Base-by-base conservation (phyloP, 2,113 vertebrate species). In the Raphicerus campestris region DNA sequence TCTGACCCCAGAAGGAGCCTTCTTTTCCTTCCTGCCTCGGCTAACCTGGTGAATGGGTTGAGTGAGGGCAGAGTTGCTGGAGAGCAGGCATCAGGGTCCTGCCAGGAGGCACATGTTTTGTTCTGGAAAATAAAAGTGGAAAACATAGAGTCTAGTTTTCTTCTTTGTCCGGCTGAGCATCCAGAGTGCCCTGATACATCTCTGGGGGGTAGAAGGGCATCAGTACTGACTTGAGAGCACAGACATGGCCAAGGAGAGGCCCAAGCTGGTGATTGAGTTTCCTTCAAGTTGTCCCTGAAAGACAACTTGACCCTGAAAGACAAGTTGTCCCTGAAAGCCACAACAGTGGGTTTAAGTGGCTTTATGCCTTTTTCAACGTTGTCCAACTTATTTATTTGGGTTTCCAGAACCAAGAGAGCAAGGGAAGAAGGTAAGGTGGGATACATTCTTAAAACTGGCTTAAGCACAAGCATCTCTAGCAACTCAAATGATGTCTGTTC, bases 121-220 rank as follows among this genome's bases (percentile, higher is more conserved):
- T 89, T 81, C 78, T 90, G 45, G 87, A 95, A 93, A 97, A 96
- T 97, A 97, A 96, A 97, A 81, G 53, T 28, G 87, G 66, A 58
- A 86, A 75, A 87, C 13, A 11, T 11, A 0, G n/a, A 42, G 15
- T 60, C 8, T 3, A 86, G 45, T 47, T 47, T 45, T 77, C 75
- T 89, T 91, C 82, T 86, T 77, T 63, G 20, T 75, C 28, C 0
- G 1, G 0, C 13, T 51, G 49, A 56, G 66, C 13, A 22, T 51
- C 6, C 1, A 0, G 22, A 2, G 10, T 0, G 7, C 15, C 32
- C 55, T 30, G 26, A 15, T 4, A 0, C 6, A 1, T n/a, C 89
- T 8, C 35, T 42, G 26, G 6, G 0, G 26, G 20, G 6, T 9
- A 1, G 47, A 17, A 58, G 24, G 66, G 22, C n/a, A 0, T 7